Evolutionary conservation across 23 tunicate genomes (phyloP).

Genomic region (Ciona savignyi): DNA sequence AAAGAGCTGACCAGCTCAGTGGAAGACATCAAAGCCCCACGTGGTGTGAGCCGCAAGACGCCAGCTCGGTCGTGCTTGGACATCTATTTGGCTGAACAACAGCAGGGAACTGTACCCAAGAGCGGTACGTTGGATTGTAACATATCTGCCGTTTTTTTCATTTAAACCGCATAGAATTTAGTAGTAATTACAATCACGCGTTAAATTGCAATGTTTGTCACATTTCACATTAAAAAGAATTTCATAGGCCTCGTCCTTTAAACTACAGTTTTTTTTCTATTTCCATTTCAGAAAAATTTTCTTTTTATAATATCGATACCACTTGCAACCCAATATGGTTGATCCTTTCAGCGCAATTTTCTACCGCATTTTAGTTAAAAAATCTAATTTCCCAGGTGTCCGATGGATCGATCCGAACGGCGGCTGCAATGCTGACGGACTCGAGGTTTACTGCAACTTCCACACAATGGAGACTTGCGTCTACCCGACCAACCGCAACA

Average conservation of each 20-base stretch:
- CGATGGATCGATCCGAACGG: conserved; percentile 99
- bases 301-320: too few relatives aligned
- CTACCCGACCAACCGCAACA: conserved; percentile 47
- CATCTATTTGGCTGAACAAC: conserved; percentile 62
- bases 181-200: too few relatives aligned
- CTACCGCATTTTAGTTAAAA: too few relatives aligned
- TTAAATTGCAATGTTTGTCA: too few relatives aligned
- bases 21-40: conserved; percentile 69
- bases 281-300: too few relatives aligned
- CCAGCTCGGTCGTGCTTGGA: conserved; percentile 93
- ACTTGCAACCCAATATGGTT: too few relatives aligned
- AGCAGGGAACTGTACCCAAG: conserved; percentile 44
- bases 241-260: too few relatives aligned
- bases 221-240: too few relatives aligned
- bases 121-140: conserved; percentile 35
- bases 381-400: conserved; percentile 13
- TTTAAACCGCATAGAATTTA: too few relatives aligned
- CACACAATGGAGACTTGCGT: conserved; percentile 90
- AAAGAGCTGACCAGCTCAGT: conserved; percentile 58
- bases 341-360: too few relatives aligned
- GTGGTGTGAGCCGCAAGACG: conserved; percentile 53
- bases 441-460: conserved; percentile 93
- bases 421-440: conserved; percentile 88
- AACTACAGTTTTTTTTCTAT: too few relatives aligned
- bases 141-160: too few relatives aligned